These are phyloP conservation scores for Stigmatopora argus DNA, from an alignment of 2,113 vertebrate genomes.

Conservation along the genomic window DNA sequence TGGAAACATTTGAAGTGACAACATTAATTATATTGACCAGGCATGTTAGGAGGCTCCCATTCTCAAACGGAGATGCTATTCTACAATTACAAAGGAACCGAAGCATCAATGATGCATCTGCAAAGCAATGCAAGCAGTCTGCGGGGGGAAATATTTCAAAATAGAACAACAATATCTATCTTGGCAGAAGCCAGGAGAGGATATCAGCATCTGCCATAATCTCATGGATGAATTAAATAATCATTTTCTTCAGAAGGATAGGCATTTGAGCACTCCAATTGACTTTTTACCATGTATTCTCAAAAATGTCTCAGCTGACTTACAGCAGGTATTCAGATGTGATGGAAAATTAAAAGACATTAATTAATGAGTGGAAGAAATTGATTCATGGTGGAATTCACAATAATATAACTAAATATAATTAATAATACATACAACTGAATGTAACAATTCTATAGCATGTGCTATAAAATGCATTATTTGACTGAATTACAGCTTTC, in stretches of 20 bases:
- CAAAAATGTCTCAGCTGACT: not conserved
- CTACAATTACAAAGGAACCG: not conserved
- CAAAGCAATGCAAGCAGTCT: not conserved
- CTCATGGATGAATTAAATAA: not conserved
- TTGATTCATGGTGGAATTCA: no score
- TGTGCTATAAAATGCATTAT: not conserved
- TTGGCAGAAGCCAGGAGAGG: not conserved
- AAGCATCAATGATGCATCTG: not conserved
- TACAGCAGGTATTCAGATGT: not conserved
- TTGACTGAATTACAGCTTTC: not conserved
- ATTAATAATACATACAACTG: no score
- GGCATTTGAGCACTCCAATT: not conserved
- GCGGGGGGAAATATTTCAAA: not conserved
- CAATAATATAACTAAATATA: no score
- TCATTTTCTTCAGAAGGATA: not conserved
- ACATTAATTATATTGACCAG: constrained; percentile 26
- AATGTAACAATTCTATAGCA: not conserved
- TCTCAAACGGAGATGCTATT: not conserved
- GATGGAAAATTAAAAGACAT: not conserved
- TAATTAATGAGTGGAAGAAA: not conserved
- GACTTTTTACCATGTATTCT: not conserved
- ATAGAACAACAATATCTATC: not conserved
- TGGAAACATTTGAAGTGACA: constrained; percentile 15
- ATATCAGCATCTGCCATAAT: not conserved
- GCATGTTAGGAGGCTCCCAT: constrained; percentile 13